phyloP scores from a whole-genome alignment of 2,888 invertebrate species.

The Lacanobia oleracea region DNA sequence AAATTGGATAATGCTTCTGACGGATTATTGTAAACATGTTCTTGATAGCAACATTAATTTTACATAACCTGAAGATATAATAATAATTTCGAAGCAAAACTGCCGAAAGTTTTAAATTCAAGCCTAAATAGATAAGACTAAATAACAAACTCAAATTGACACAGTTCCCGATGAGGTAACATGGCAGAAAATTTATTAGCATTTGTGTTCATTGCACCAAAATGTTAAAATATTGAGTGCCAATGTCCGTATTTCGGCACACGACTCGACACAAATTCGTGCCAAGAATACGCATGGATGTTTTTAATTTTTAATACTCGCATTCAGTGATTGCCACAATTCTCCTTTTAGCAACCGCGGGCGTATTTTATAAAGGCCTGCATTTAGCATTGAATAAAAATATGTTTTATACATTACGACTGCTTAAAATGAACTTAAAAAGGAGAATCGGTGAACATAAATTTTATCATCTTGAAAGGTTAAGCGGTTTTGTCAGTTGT shows the following conservation, averaged over 20 bases:
- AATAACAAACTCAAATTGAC: conserved; percentile 30
- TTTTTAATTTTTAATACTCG: conserved; percentile 51
- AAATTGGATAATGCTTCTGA: conserved; percentile 38
- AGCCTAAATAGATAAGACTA: conserved; percentile 24
- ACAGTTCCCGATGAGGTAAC: conserved; percentile 50
- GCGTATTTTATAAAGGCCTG: conserved; percentile 40
- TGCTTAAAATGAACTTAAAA: conserved; percentile 49
- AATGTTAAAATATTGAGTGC: conserved; percentile 57
- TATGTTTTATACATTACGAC: conserved; percentile 49
- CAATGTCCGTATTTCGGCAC: conserved; percentile 57
- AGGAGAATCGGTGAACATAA: conserved; percentile 50
- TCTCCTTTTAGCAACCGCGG: conserved; percentile 32
- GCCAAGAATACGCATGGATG: conserved; percentile 61
- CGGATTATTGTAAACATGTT: conserved; percentile 31
- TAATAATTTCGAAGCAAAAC: background rate
- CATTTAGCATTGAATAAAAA: conserved; percentile 50
- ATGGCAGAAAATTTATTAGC: conserved; percentile 29
- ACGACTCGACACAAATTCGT: conserved; percentile 63
- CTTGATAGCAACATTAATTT: conserved; percentile 21
- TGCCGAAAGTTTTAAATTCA: conserved; percentile 16
- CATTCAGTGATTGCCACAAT: conserved; percentile 49
- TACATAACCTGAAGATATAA: conserved; percentile 2
- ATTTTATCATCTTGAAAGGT: conserved; percentile 59
- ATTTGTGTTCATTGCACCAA: conserved; percentile 51
- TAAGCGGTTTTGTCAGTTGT: conserved; percentile 40